Conservation (phyloP, 2,888 invertebrate genomes). For the Pterobdella sp. region DNA sequence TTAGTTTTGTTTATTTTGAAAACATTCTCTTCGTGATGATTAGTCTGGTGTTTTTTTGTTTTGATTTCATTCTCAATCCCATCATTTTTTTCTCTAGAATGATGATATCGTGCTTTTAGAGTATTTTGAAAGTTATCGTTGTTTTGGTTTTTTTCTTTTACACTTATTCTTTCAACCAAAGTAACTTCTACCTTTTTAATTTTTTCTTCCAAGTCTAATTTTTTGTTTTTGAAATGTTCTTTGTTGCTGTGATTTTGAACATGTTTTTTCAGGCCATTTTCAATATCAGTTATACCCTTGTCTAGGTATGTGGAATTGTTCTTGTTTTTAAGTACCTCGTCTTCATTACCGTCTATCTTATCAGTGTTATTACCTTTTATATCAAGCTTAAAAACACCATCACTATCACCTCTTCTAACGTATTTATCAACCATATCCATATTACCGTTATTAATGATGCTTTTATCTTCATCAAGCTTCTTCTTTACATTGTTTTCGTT, state of each 20-base stretch:
- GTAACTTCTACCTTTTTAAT: background rate
- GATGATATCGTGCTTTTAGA: background rate
- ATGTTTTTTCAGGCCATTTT: background rate
- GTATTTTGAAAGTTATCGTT: background rate
- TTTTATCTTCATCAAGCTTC: background rate
- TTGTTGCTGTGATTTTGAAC: background rate
- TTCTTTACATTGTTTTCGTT: background rate
- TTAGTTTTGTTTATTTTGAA: background rate
- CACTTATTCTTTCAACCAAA: background rate
- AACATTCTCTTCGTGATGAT: background rate
- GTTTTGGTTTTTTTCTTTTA: background rate
- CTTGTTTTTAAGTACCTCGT: background rate
- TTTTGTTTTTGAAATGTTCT: too few species aligned
- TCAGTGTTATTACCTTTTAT: slow-evolving; percentile 6
- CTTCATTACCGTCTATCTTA: slow-evolving; percentile 1
- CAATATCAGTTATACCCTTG: background rate
- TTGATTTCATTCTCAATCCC: background rate
- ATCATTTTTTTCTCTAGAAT: background rate
- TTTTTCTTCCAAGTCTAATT: background rate
- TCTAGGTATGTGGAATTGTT: background rate
- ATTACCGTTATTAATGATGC: background rate
- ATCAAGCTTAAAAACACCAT: background rate
- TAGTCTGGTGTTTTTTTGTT: background rate
- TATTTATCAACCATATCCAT: background rate
- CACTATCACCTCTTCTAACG: background rate